Evolutionary conservation across 2,113 vertebrate genomes (phyloP).

Genomic region (Odobenus rosmarus): DNA sequence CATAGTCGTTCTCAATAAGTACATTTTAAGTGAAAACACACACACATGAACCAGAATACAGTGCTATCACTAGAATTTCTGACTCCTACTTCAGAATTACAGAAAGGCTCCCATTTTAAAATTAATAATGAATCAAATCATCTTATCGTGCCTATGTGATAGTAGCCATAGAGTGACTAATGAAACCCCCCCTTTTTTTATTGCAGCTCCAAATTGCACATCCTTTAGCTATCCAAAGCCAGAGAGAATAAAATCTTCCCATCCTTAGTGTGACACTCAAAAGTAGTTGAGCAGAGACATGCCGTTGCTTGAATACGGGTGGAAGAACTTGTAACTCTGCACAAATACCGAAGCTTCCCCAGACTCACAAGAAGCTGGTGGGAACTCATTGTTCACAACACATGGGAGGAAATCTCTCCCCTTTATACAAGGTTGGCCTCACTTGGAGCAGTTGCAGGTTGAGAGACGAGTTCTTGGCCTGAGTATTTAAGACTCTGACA

Average conservation of each 20-base stretch:
- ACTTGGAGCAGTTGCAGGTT: background rate
- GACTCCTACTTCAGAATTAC: constrained; percentile 19
- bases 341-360: background rate
- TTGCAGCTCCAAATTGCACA: background rate
- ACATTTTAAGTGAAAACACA: background rate
- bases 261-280: background rate
- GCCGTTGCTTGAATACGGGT: background rate
- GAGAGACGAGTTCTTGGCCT: background rate
- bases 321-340: background rate
- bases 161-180: background rate
- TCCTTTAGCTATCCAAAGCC: background rate
- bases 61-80: background rate
- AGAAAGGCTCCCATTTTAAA: background rate
- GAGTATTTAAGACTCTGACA: background rate
- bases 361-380: background rate
- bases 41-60: background rate
- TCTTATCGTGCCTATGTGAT: background rate
- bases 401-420: background rate
- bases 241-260: background rate
- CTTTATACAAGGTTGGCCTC: background rate
- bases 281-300: background rate
- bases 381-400: background rate
- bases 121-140: constrained; percentile 6
- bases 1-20: background rate
- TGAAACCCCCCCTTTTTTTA: background rate